phyloP scores from a whole-genome alignment of 2,113 vertebrate genomes.

The Pogonocichla stellata region DNA sequence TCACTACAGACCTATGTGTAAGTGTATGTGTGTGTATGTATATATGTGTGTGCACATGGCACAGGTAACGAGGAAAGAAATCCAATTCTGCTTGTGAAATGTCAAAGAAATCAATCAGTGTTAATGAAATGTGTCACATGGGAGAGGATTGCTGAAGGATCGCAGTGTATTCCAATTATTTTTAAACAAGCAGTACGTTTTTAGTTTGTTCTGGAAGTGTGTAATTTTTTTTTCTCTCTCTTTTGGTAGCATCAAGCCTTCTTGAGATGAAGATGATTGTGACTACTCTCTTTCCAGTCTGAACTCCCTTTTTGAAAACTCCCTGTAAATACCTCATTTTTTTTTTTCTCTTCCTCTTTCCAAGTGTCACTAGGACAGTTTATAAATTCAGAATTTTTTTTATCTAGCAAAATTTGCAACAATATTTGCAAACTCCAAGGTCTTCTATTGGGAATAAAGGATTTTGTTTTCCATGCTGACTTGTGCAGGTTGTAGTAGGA shows the following conservation, averaged over 20 bases:
- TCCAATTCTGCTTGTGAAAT: not conserved
- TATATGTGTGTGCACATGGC: not conserved
- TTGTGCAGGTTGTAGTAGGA: not conserved
- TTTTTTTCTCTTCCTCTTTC: not conserved
- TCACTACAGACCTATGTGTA: not conserved
- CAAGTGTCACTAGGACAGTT: rapidly evolving
- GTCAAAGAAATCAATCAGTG: not conserved
- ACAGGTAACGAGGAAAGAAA: not conserved
- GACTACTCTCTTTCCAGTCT: not conserved
- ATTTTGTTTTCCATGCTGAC: not conserved
- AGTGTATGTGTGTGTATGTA: no score
- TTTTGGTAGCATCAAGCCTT: not conserved
- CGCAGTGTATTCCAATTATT: not conserved
- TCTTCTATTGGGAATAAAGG: not conserved
- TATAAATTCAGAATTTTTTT: not conserved
- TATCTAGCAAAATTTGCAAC: not conserved
- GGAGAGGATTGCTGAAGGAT: not conserved
- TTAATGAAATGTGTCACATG: not conserved
- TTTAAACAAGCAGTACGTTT: not conserved
- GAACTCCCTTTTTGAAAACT: not conserved
- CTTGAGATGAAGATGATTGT: not conserved
- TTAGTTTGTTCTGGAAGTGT: not conserved
- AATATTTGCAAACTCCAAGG: not conserved
- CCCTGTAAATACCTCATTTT: not conserved
- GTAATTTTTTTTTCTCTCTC: rapidly evolving